phyloP scores from a whole-genome alignment of 2,888 invertebrate species.

The Stictocephala bisonia region DNA sequence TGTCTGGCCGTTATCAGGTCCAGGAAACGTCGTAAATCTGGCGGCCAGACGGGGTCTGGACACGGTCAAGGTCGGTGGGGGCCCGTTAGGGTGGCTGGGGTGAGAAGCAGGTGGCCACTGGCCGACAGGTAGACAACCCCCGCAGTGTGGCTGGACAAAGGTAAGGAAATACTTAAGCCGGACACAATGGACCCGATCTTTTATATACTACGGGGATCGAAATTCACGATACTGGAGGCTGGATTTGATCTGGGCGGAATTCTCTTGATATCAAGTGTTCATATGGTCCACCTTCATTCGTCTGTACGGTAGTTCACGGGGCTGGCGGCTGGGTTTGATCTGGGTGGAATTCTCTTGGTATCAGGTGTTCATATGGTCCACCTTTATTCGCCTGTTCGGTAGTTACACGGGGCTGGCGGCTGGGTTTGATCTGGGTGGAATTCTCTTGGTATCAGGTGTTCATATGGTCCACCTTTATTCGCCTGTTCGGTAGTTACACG shows the following conservation, averaged over 20 bases:
- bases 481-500: slow-evolving; percentile 37
- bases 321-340: slow-evolving; percentile 19
- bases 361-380: too few relatives aligned
- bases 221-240: slow-evolving; percentile 33
- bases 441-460: slow-evolving; percentile 11
- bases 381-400: too few relatives aligned
- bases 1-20: slow-evolving; percentile 25
- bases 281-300: too few relatives aligned
- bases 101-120: slow-evolving; percentile 20
- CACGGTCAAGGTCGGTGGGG: slow-evolving; percentile 23
- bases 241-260: slow-evolving; percentile 5
- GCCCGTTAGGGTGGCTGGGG: slow-evolving; percentile 22
- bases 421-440: slow-evolving; percentile 4
- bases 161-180: slow-evolving; percentile 37
- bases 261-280: slow-evolving; percentile 10
- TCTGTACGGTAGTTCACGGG: slow-evolving; percentile 38
- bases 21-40: slow-evolving; percentile 28
- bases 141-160: neutral
- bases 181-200: slow-evolving; percentile 33
- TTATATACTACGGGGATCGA: slow-evolving; percentile 35
- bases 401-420: slow-evolving; percentile 37
- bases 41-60: slow-evolving; percentile 34
- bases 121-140: slow-evolving; percentile 3
- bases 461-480: too few relatives aligned
- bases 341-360: neutral